These are phyloP conservation scores for Accipiter virgatus DNA, from an alignment of 2,113 vertebrate genomes.

Conservation along the genomic window DNA sequence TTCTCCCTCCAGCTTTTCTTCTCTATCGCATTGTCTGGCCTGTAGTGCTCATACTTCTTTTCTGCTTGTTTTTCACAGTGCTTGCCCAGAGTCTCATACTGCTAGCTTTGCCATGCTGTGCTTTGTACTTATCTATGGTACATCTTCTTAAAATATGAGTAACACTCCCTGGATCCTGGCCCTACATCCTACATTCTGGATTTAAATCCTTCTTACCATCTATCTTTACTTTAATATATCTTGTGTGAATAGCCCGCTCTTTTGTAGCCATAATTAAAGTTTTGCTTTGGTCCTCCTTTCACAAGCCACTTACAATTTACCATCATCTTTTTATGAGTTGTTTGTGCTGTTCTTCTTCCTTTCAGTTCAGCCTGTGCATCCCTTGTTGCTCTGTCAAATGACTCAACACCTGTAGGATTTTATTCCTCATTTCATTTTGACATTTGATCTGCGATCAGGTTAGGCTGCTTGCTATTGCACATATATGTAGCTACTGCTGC, in stretches of 20 bases:
- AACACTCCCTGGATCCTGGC: background rate
- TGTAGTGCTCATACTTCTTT: background rate
- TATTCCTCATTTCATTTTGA: background rate
- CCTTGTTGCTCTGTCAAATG: background rate
- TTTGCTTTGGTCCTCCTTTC: conserved; percentile 22
- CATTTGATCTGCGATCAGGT: background rate
- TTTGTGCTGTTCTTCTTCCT: background rate
- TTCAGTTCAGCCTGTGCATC: background rate
- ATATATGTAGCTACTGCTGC: background rate
- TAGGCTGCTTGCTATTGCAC: background rate
- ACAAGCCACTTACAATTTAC: background rate
- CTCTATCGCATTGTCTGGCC: background rate
- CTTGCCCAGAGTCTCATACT: background rate
- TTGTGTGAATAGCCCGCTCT: background rate
- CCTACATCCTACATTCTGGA: background rate
- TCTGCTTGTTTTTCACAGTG: conserved; percentile 28
- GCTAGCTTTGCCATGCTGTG: conserved; percentile 12
- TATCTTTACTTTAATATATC: background rate
- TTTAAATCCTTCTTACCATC: conserved; percentile 30
- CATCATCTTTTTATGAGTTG: background rate
- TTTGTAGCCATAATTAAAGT: conserved; percentile 24
- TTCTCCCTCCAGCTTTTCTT: conserved; percentile 29
- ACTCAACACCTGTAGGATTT: background rate
- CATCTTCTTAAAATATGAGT: background rate
- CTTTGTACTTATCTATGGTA: conserved; percentile 4